Conservation (phyloP, 2,797 vertebrate genomes). For the Anas bernieri region DNA sequence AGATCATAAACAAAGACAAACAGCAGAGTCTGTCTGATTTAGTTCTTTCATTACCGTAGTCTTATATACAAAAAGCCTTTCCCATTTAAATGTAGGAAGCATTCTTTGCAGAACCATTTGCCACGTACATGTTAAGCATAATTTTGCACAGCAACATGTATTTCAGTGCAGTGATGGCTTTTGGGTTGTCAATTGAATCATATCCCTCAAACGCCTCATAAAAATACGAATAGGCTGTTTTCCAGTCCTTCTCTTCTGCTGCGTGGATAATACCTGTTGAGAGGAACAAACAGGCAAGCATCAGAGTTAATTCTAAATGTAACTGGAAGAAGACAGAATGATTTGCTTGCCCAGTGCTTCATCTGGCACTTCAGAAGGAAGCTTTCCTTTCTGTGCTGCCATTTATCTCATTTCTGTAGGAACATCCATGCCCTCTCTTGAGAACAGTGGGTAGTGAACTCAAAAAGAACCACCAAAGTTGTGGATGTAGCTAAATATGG, state of each 20-base stretch:
- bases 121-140: constrained; percentile 93
- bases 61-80: not conserved
- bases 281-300: not conserved
- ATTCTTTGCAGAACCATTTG: not conserved
- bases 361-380: not conserved
- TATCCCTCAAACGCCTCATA: constrained; percentile 98
- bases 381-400: not conserved
- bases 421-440: not conserved
- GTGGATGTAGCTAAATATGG: not conserved
- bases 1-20: not conserved
- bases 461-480: not conserved
- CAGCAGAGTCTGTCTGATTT: not conserved
- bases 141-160: constrained; percentile 99
- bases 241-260: constrained; percentile 98
- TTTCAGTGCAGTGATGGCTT: constrained; percentile 95
- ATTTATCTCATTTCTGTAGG: not conserved
- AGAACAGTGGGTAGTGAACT: not conserved
- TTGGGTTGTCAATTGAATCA: constrained; percentile 94
- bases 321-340: not conserved
- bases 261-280: constrained; percentile 94
- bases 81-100: not conserved
- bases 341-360: not conserved
- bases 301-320: not conserved
- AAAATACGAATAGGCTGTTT: constrained; percentile 98
- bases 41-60: not conserved